Evolutionary conservation across 2,888 invertebrate species (phyloP).

Genomic region (Xylophagus ater): DNA sequence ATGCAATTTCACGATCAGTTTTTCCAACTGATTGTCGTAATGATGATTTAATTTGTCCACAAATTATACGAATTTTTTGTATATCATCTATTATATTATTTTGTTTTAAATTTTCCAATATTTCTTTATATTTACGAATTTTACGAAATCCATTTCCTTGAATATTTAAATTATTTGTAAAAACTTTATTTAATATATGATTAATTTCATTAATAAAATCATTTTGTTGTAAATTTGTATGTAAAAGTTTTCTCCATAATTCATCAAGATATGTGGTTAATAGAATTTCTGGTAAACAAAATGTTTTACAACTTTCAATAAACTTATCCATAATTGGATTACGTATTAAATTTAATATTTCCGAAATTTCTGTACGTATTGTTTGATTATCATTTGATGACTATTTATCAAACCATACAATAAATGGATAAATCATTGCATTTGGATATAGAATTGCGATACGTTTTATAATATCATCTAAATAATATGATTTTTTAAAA

Average conservation of each 20-base stretch:
- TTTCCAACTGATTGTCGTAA: neutral
- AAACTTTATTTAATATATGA: slow-evolving; percentile 1
- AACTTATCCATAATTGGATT: slow-evolving; percentile 18
- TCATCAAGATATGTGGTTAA: slow-evolving; percentile 10
- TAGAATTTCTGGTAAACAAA: slow-evolving; percentile 17
- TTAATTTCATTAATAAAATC: slow-evolving; percentile 3
- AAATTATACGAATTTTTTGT: neutral
- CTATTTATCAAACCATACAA: slow-evolving; percentile 19
- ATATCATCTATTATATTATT: slow-evolving; percentile 1
- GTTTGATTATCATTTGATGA: slow-evolving; percentile 1
- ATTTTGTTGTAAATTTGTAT: slow-evolving; percentile 1
- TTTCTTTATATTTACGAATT: slow-evolving; percentile 6
- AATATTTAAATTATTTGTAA: slow-evolving; percentile 1
- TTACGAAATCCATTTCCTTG: slow-evolving; percentile 11
- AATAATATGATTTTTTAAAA: slow-evolving; percentile 17
- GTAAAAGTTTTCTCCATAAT: slow-evolving; percentile 1
- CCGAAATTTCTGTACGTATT: slow-evolving; percentile 10
- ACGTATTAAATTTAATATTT: slow-evolving; percentile 10
- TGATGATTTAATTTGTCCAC: too few relatives aligned
- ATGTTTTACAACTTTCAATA: slow-evolving; percentile 13
- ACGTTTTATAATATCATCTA: slow-evolving; percentile 21
- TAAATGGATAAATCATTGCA: slow-evolving; percentile 22
- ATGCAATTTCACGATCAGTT: slow-evolving; percentile 8
- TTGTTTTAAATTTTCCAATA: slow-evolving; percentile 6
- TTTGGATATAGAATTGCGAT: slow-evolving; percentile 21